phyloP scores from a whole-genome alignment of 2,888 invertebrate species.

The Laothoe populi region DNA sequence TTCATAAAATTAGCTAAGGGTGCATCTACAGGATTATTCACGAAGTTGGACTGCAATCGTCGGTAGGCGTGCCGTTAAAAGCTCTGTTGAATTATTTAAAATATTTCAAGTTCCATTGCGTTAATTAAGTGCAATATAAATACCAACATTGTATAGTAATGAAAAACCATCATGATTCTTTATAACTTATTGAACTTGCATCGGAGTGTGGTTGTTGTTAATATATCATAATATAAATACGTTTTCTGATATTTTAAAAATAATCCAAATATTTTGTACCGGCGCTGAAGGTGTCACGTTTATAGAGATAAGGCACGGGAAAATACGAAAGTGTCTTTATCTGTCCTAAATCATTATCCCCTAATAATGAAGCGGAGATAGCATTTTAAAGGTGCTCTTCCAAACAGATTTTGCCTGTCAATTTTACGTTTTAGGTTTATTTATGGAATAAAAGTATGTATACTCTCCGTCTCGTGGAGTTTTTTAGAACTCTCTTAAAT shows the following conservation, averaged over 20 bases:
- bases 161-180: too few relatives aligned
- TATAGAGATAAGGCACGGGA: conserved; percentile 48
- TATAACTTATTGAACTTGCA: too few relatives aligned
- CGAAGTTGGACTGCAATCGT: not conserved
- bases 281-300: conserved; percentile 39
- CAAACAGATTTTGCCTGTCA: not conserved
- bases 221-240: not conserved
- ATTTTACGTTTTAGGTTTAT: conserved; percentile 21
- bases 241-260: conserved; percentile 4
- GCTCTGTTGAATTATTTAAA: conserved; percentile 5
- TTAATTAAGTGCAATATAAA: not conserved
- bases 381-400: conserved; percentile 13
- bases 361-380: conserved; percentile 25
- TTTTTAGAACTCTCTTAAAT: not conserved
- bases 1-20: too few relatives aligned
- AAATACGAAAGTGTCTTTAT: conserved; percentile 42
- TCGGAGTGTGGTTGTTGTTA: too few relatives aligned
- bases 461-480: not conserved
- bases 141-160: too few relatives aligned
- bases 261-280: conserved; percentile 6
- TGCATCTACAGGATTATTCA: conserved; percentile 1
- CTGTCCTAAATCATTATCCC: conserved; percentile 45
- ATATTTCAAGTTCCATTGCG: not conserved
- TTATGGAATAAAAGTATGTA: conserved; percentile 10
- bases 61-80: not conserved